Evolutionary conservation across 2,888 invertebrate genomes (phyloP).

Genomic region (Ramazzottius varieornatus): DNA sequence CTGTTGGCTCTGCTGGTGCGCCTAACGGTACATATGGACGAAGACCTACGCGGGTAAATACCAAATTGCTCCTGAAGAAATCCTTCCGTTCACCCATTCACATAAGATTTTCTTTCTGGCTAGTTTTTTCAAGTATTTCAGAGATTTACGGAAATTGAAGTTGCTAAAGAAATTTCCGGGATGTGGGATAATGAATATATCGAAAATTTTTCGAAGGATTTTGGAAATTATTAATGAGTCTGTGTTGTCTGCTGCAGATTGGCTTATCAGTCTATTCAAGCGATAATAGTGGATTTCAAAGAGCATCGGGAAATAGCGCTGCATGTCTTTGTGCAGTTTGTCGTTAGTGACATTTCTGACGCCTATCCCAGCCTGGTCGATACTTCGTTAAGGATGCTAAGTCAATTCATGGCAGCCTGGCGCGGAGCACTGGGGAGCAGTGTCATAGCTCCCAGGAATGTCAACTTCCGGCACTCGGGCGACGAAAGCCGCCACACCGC

Average conservation of each 20-base stretch:
- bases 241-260: slow-evolving; percentile 10
- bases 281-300: background rate
- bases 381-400: slow-evolving; percentile 65
- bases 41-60: slow-evolving; percentile 57
- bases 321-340: slow-evolving; percentile 52
- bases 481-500: background rate
- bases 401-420: slow-evolving; percentile 75
- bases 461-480: background rate
- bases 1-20: slow-evolving; percentile 74
- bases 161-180: no score
- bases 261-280: slow-evolving; percentile 14
- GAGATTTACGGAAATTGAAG: no score
- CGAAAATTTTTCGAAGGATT: background rate
- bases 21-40: slow-evolving; percentile 91
- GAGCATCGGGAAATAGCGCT: background rate
- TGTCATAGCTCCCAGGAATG: background rate
- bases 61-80: no score
- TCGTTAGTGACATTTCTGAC: slow-evolving; percentile 69
- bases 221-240: background rate
- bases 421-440: slow-evolving; percentile 39
- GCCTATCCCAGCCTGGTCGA: slow-evolving; percentile 68
- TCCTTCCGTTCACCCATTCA: background rate
- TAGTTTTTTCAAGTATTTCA: no score
- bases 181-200: no score
- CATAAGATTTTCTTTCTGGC: slow-evolving; percentile 5